A percentile compares a stretch with the other conserved stretches of the same genome.
These are phyloP conservation scores for Sander vitreus DNA, from an alignment of 2,113 vertebrate genomes.

Conservation along the genomic window DNA sequence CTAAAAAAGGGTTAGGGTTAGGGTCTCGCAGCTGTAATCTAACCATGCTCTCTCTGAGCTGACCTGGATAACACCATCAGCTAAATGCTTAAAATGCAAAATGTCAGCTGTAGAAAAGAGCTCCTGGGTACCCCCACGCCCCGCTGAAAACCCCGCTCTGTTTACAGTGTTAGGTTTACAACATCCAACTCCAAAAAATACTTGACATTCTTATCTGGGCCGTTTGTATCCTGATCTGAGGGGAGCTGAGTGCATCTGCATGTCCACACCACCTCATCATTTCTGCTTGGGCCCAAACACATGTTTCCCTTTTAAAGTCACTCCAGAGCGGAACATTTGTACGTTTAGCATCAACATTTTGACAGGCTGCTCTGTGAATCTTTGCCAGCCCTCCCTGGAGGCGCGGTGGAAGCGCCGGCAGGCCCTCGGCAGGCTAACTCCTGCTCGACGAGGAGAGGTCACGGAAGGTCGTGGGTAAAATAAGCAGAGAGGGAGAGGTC, in stretches of 20 bases:
- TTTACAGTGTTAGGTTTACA: slow-evolving; percentile 66
- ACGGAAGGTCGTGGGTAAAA: slow-evolving; percentile 52
- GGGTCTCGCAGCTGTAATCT: background rate
- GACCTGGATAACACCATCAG: background rate
- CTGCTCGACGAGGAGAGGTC: slow-evolving; percentile 9
- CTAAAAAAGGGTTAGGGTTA: too few species aligned
- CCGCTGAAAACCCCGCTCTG: slow-evolving; percentile 32
- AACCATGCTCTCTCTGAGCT: background rate
- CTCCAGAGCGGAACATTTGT: slow-evolving; percentile 62
- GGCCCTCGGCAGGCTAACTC: slow-evolving; percentile 9
- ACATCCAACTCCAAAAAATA: slow-evolving; percentile 38
- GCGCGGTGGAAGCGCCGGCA: background rate
- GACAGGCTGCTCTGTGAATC: slow-evolving; percentile 67
- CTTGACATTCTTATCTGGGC: slow-evolving; percentile 67
- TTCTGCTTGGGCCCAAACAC: slow-evolving; percentile 58
- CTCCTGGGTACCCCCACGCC: slow-evolving; percentile 11
- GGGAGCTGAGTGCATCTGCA: slow-evolving; percentile 56
- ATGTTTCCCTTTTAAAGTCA: slow-evolving; percentile 74
- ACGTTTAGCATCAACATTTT: slow-evolving; percentile 77
- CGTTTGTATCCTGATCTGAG: slow-evolving; percentile 46
- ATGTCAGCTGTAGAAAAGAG: background rate
- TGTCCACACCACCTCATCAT: slow-evolving; percentile 66
- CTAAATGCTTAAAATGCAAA: background rate
- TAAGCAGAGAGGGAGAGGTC: slow-evolving; percentile 25
- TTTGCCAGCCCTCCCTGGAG: slow-evolving; percentile 36